Conservation (phyloP, 2,888 invertebrate species). For the Cryptus armator region DNA sequence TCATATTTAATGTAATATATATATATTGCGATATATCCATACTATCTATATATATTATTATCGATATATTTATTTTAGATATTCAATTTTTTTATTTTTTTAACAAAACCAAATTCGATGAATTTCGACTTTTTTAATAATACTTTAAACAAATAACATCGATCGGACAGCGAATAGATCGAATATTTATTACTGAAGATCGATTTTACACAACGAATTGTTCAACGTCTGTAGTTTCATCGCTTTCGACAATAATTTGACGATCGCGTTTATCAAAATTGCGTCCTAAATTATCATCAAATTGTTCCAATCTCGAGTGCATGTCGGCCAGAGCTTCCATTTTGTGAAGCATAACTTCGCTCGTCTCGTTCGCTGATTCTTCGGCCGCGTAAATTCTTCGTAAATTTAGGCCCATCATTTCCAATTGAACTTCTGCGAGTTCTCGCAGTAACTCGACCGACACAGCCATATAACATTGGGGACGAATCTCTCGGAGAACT, state of each 20-base stretch:
- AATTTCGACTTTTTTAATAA: too few species aligned
- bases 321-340: constrained; percentile 69
- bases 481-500: constrained; percentile 87
- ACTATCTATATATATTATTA: too few species aligned
- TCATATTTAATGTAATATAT: too few species aligned
- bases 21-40: too few species aligned
- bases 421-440: constrained; percentile 88
- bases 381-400: constrained; percentile 85
- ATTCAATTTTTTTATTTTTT: too few species aligned
- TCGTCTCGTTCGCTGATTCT: constrained; percentile 51
- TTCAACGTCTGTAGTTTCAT: neutral
- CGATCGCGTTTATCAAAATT: neutral
- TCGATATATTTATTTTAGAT: too few species aligned
- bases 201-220: constrained; percentile 12
- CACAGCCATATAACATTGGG: constrained; percentile 86
- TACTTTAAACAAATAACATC: too few species aligned
- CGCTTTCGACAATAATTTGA: neutral
- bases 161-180: neutral
- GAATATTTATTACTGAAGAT: neutral
- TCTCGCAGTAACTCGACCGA: constrained; percentile 85
- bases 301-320: constrained; percentile 69
- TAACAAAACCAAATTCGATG: too few species aligned
- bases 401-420: constrained; percentile 88
- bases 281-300: constrained; percentile 52
- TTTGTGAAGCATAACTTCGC: constrained; percentile 63